Conservation (phyloP, 1,140 invertebrate genomes). For the Conus betulinus region DNA sequence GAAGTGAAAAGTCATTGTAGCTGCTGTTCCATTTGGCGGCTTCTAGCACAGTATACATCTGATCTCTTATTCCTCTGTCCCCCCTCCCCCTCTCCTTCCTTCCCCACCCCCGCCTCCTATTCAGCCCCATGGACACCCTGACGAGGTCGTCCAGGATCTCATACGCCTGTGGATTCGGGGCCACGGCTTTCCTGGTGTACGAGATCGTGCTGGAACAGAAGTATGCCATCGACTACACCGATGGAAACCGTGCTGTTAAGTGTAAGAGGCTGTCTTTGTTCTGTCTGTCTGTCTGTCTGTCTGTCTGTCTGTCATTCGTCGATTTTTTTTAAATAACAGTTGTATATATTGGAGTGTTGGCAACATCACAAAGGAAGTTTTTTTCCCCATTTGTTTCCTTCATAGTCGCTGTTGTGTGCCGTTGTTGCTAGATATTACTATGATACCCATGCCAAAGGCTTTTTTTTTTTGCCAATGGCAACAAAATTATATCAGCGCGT, state of each 20-base stretch:
- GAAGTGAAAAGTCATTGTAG: too few relatives aligned
- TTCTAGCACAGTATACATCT: not conserved
- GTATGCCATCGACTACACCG: constrained; percentile 34
- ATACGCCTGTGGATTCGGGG: constrained; percentile 44
- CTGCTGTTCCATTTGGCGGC: not conserved
- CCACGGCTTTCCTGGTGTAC: constrained; percentile 40
- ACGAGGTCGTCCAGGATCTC: constrained; percentile 45
- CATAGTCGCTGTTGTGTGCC: too few relatives aligned
- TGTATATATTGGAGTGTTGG: too few relatives aligned
- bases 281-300: too few relatives aligned
- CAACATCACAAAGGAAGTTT: too few relatives aligned
- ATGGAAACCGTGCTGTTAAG: constrained; percentile 10
- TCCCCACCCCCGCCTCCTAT: not conserved
- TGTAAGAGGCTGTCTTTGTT: not conserved
- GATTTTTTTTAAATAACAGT: too few relatives aligned
- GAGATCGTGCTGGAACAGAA: constrained; percentile 35
- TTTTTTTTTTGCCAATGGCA: too few relatives aligned
- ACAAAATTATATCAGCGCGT: too few relatives aligned
- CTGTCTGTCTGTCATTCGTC: too few relatives aligned
- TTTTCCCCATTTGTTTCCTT: too few relatives aligned
- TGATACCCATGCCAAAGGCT: too few relatives aligned
- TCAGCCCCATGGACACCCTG: constrained; percentile 47
- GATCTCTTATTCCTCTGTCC: not conserved
- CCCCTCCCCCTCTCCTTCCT: not conserved
- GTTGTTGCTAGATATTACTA: too few relatives aligned